phyloP scores from a whole-genome alignment of 92 coral and sea anemone species.

The Nematostella vectensis region DNA sequence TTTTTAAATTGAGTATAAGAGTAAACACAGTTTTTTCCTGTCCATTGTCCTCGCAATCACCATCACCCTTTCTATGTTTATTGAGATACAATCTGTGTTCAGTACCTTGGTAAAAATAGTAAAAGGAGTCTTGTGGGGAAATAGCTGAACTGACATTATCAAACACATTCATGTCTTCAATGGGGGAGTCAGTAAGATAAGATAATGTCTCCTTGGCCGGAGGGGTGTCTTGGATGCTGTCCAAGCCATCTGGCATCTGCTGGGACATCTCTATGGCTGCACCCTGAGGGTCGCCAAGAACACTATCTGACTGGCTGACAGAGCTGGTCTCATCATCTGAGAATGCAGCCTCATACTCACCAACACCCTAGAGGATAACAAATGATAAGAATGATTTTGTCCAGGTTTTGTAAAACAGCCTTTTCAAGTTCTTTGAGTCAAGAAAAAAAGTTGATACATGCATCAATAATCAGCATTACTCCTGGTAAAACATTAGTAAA shows the following conservation, averaged over 20 bases:
- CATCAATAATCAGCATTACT: no score
- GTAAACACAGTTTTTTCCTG: no score
- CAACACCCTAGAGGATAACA: conserved; percentile 31
- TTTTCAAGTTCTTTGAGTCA: no score
- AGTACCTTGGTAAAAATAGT: conserved; percentile 31
- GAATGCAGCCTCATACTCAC: conserved; percentile 75
- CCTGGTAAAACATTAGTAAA: no score
- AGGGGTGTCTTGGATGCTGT: no score
- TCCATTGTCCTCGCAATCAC: no score
- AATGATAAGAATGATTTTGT: not conserved
- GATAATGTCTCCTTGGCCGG: no score
- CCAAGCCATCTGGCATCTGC: not conserved
- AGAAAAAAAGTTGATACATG: no score
- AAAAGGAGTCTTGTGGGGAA: not conserved
- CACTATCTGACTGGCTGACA: not conserved
- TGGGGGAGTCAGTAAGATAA: not conserved
- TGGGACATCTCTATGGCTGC: not conserved
- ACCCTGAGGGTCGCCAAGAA: not conserved
- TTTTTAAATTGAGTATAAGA: no score
- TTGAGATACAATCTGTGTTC: not conserved
- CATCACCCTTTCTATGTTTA: not conserved
- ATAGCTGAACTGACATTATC: not conserved
- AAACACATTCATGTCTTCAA: not conserved
- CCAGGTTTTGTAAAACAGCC: no score
- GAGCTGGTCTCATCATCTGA: conserved; percentile 72